Base-by-base conservation (phyloP, 2,797 vertebrate species). In the Luscinia megarhynchos region DNA sequence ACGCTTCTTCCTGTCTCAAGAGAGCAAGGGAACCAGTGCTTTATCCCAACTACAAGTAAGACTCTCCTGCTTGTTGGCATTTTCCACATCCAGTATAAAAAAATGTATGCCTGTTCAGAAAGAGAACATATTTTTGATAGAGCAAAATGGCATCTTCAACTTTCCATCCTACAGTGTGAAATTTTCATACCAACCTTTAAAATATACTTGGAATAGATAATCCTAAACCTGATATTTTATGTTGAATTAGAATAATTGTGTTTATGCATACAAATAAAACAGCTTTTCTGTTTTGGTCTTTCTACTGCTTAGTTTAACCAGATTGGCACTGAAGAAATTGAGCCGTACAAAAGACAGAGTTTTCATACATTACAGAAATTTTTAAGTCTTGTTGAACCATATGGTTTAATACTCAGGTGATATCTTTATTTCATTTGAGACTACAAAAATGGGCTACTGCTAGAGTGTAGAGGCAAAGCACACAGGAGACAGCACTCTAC, bases 1-100 rank as follows among this genome's bases (percentile, higher is more conserved):
- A 41, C 98, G 98, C 66, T 99, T 99, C 98, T 99, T 99, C 97
- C 98, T 99, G 45, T 99, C 99, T 5, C 99, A 99, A 94, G 99
- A 99, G 67, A 99, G 98, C 98, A 99, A 99, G 95, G 98, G 98
- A 62, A 95, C 98, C 26, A 98, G 97, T 85, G 98, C 99, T 3
- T 98, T 99, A 57, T 98, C 98, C 12, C 99, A 99, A 22, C 99
- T 99, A 15, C 99, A 99, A 98, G 99, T 99, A 94, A 92, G 97
- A n/a, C 73, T n/a, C 78, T 75, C 41, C 81, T 79, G 6, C 15
- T 67, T 75, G 24, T 32, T 89, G 50, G 6, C 22, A 9, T 29
- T 72, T 30, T 73, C 36, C 64, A 62, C 3, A 1, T 74, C 24
- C 13, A 70, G 3, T 21, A 20, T 34, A 12, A n/a, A 58, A 76